Base-by-base conservation (phyloP, 2,797 vertebrate species). In the Hyperoplus lanceolatus region DNA sequence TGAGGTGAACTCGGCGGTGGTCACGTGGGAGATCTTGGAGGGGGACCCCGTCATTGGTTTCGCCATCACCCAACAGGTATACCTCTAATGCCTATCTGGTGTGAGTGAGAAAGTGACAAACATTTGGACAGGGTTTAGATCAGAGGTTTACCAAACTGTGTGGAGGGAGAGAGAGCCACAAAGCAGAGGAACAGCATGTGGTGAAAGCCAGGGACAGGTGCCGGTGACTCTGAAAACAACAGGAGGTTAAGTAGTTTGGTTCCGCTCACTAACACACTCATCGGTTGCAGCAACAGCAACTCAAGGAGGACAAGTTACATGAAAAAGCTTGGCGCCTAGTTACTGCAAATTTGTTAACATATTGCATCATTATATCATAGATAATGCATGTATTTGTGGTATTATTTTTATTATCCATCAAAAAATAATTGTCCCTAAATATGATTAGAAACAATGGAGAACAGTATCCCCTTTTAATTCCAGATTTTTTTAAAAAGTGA, bases 1-100 rank as follows among this genome's bases (percentile, higher is more conserved):
- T 90, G 97, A 97, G 90, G 96, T 96, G 77, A 98, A 97, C 93
- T 97, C 96, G 6, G 98, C 96, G 0, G 95, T 98, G 82, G 97
- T 99, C 93, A 97, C 97, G 90, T 99, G 98, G 98, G 97, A 98
- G 77, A 97, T 98, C 79, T 95, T 97, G 14, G 97, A 98, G 75
- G 97, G 97, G 9, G 97, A 98, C 83, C 95, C 96, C 38, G 96
- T 98, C 95, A 99, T 98, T 41, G 98, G 98, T 90, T 99, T 98
- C 87, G 97, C 97, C 64, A 97, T 99, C 93, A 98, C 98, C 82
- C 98, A 99, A 79, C 97, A 99, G 97, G 97, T 98, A 91, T 83
- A 86, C 8, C 42, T 41, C 64, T 82, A 46, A 43, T 15, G 16
- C 15, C 6, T 63, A 49, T 3, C 39, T 50, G 18, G 1, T 63